A percentile compares a stretch with the other conserved stretches of the same genome.
phyloP scores from a whole-genome alignment of 1,140 invertebrate species.

The Microplitis demolitor region DNA sequence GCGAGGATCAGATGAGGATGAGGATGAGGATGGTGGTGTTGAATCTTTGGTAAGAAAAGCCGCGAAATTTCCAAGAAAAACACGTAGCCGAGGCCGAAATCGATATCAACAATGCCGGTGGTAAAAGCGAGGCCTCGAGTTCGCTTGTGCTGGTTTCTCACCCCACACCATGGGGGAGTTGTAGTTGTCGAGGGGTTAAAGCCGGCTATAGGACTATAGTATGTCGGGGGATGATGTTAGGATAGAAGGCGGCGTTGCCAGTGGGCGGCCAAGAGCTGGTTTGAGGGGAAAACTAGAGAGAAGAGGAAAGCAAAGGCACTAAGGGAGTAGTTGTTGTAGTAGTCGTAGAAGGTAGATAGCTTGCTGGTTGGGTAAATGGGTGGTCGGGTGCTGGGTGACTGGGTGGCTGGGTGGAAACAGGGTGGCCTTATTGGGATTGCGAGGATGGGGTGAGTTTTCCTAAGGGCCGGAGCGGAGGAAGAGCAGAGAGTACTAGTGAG shows the following conservation, averaged over 20 bases:
- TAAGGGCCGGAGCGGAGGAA: slow-evolving; percentile 45
- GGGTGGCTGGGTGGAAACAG: slow-evolving; percentile 25
- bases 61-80: slow-evolving; percentile 52
- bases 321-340: too few species aligned
- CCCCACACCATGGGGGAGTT: neutral
- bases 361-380: too few species aligned
- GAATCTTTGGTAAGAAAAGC: slow-evolving; percentile 20
- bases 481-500: slow-evolving; percentile 4
- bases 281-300: slow-evolving; percentile 9
- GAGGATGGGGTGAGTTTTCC: slow-evolving; percentile 51
- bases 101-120: slow-evolving; percentile 54
- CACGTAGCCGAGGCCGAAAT: slow-evolving; percentile 45
- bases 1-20: too few species aligned
- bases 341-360: slow-evolving; percentile 5
- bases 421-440: slow-evolving; percentile 56
- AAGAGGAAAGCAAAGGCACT: neutral
- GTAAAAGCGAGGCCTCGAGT: slow-evolving; percentile 44
- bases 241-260: slow-evolving; percentile 28
- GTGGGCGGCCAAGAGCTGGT: neutral
- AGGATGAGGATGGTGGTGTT: too few species aligned
- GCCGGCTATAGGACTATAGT: slow-evolving; percentile 27
- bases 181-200: slow-evolving; percentile 20
- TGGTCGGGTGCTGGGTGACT: slow-evolving; percentile 25
- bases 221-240: slow-evolving; percentile 22
- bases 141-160: slow-evolving; percentile 27